phyloP scores from a whole-genome alignment of 2,888 invertebrate species.

The Carpatolechia fugitivella region DNA sequence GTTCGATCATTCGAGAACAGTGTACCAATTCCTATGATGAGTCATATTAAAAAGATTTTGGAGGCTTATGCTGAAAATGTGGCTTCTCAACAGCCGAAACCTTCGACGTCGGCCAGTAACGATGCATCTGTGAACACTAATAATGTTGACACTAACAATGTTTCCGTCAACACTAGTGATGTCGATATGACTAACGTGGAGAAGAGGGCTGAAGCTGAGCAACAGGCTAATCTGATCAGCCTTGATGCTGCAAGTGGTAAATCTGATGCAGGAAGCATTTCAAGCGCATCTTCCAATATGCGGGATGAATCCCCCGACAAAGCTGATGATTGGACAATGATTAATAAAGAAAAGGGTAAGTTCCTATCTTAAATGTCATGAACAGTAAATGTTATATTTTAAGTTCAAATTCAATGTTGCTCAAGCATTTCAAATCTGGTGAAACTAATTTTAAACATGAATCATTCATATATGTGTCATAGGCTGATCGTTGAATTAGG shows the following conservation, averaged over 20 bases:
- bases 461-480: no score
- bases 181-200: slow-evolving; percentile 42
- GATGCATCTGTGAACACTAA: slow-evolving; percentile 16
- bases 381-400: background rate
- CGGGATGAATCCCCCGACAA: slow-evolving; percentile 52
- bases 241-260: slow-evolving; percentile 19
- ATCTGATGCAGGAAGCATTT: slow-evolving; percentile 29
- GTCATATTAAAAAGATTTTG: slow-evolving; percentile 29
- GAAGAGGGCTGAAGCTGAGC: slow-evolving; percentile 25
- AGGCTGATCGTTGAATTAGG: no score
- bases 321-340: slow-evolving; percentile 62
- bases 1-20: no score
- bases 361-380: background rate
- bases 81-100: slow-evolving; percentile 14
- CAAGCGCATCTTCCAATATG: slow-evolving; percentile 25
- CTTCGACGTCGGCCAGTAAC: slow-evolving; percentile 21
- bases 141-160: slow-evolving; percentile 13
- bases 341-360: slow-evolving; percentile 62
- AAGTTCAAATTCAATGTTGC: background rate
- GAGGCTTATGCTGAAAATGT: slow-evolving; percentile 24
- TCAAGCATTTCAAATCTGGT: background rate
- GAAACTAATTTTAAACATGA: background rate
- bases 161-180: slow-evolving; percentile 24
- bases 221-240: slow-evolving; percentile 12
- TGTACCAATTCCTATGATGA: background rate